These are phyloP conservation scores for Oryzias melastigma DNA, from an alignment of 2,113 vertebrate genomes.

Conservation along the genomic window DNA sequence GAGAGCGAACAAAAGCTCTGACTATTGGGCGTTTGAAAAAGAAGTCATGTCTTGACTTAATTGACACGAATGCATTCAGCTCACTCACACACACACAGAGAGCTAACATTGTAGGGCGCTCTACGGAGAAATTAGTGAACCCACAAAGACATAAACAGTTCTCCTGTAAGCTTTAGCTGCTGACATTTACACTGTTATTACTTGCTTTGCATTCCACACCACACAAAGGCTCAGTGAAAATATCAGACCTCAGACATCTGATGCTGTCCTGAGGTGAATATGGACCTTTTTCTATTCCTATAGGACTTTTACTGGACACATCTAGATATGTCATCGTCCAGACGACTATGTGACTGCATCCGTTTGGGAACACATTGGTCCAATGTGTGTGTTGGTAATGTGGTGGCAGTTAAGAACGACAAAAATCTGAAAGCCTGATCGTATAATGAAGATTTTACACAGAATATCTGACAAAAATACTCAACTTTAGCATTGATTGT, in stretches of 20 bases:
- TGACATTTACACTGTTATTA: background rate
- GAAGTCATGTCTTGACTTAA: background rate
- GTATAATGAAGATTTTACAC: too few relatives aligned
- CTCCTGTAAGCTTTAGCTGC: background rate
- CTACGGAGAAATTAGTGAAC: background rate
- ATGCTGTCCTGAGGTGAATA: background rate
- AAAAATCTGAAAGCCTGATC: too few relatives aligned
- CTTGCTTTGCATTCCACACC: background rate
- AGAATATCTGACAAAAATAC: too few relatives aligned
- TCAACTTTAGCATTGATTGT: too few relatives aligned
- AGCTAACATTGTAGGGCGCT: background rate
- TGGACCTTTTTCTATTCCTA: background rate
- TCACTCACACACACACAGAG: background rate
- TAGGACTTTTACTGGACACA: background rate
- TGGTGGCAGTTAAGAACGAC: too few relatives aligned
- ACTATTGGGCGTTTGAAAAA: background rate
- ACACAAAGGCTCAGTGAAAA: background rate
- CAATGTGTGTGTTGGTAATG: too few relatives aligned
- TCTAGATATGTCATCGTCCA: background rate
- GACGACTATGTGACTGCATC: background rate
- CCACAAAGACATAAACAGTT: background rate
- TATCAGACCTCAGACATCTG: background rate
- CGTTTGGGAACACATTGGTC: too few relatives aligned
- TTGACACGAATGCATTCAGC: background rate
- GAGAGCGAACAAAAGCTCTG: too few relatives aligned